Evolutionary conservation across 1,140 invertebrate genomes (phyloP), one percentile per base, ranked within the genome.

Genomic region (Ectropis grisescens): DNA sequence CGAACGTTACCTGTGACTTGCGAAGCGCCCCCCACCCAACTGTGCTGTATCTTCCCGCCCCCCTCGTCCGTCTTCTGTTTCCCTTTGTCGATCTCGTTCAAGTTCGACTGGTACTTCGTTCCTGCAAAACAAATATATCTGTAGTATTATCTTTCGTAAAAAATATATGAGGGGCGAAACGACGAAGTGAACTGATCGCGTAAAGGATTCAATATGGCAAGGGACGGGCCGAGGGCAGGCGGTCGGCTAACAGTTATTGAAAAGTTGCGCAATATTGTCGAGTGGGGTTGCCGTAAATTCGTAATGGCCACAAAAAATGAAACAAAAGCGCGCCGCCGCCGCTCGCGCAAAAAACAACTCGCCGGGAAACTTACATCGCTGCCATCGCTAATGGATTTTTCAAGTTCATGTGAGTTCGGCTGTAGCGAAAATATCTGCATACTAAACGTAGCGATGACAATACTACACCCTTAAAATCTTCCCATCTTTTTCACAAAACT

Each of bases 271-370:
- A 76, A 80, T 80, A 80, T 66, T 72, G 69, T 68, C 65, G 59
- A 75, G 66, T 75, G 56, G 69, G 56, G 62, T 49, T 51, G 48
- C 57, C 66, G 68, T 80, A 76, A 75, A 76, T 75, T 72, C 66
- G 69, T 75, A 80, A 72, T 76, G 71, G 70, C 47, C 51, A 55
- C 64, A 80, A 80, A 80, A 80, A 80, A 74, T 68, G 71, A 72
- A 75, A 66, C 58, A 54, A 52, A 49, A 36, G 4, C 4, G 6
- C 24, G 24, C 24, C 24, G 24, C 24, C 24, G 6, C 2, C 24
- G 6, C 24, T 26, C 24, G 6, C 39, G 43, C 51, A 72, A 75
- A 72, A 75, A 75, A 55, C 41, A 56, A 56, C 42, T 60, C 46
- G 22, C 45, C 41, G 47, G 40, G 29, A 47, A 52, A 57, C 44